Evolutionary conservation across 1,140 invertebrate genomes (phyloP).

Genomic region (Neodiprion lecontei): DNA sequence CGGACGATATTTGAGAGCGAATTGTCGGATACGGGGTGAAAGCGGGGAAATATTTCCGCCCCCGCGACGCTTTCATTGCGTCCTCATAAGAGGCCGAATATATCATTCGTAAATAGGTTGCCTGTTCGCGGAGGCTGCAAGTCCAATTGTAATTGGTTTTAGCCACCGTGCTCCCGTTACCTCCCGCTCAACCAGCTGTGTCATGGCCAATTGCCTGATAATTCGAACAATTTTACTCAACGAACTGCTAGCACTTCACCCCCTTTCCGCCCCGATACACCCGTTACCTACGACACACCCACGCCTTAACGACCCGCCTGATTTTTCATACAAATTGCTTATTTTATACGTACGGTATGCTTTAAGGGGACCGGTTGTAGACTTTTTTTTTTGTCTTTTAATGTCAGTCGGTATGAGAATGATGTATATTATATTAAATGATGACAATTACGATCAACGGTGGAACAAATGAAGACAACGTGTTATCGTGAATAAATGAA

Average conservation of each 20-base stretch:
- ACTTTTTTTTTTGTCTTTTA: too few relatives aligned
- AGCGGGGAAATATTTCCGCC: background rate
- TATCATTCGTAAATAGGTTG: slow-evolving; percentile 37
- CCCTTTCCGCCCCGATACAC: background rate
- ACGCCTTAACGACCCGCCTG: background rate
- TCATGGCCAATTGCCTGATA: background rate
- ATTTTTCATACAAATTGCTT: slow-evolving; percentile 9
- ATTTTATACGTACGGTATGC: too few relatives aligned
- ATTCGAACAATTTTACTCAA: slow-evolving; percentile 15
- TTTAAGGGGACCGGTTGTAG: too few relatives aligned
- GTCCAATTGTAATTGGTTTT: slow-evolving; percentile 38
- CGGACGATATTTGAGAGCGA: too few relatives aligned
- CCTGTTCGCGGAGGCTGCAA: slow-evolving; percentile 10
- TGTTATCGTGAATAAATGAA: too few relatives aligned
- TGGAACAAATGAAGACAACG: background rate
- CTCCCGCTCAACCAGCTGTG: slow-evolving; percentile 4
- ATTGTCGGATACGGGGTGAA: background rate
- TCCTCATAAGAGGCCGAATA: slow-evolving; percentile 29
- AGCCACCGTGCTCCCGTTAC: slow-evolving; percentile 3
- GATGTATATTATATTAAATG: slow-evolving; percentile 20
- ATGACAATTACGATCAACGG: background rate
- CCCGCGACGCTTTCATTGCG: slow-evolving; percentile 10
- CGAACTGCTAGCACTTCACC: background rate
- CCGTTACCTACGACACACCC: too few relatives aligned
- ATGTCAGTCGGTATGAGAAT: background rate